Evolutionary conservation across 2,797 vertebrate genomes (phyloP).

Genomic region (Enteromius thamalakanensis): DNA sequence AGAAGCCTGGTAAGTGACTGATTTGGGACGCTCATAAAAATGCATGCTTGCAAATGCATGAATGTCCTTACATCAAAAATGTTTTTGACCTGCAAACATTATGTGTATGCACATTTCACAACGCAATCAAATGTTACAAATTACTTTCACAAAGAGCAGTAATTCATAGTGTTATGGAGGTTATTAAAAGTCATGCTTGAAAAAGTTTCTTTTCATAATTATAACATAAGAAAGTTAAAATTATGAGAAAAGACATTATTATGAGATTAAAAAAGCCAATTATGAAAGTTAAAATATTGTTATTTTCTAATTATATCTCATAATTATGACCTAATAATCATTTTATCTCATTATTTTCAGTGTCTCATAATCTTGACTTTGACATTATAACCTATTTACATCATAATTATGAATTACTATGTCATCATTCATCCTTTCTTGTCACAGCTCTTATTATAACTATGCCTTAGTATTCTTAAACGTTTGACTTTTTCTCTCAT

Average conservation of each 20-base stretch:
- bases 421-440: not conserved
- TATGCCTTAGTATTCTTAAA: not conserved
- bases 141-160: not conserved
- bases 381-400: not conserved
- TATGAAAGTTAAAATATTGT: not conserved
- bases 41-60: not conserved
- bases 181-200: not conserved
- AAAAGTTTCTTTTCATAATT: not conserved
- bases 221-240: not conserved
- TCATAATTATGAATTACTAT: not conserved
- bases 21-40: conserved; percentile 1
- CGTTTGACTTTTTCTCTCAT: not conserved
- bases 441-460: not conserved
- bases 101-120: not conserved
- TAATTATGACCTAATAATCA: not conserved
- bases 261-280: not conserved
- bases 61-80: not conserved
- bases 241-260: not conserved
- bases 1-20: not conserved
- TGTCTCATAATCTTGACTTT: not conserved
- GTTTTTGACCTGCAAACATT: not conserved
- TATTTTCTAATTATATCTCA: not conserved
- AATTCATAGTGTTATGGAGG: not conserved
- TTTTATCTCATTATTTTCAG: not conserved
- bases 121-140: not conserved